Evolutionary conservation across 2,797 vertebrate genomes (phyloP), one percentile per base, ranked within the genome.

Genomic region (Toxotes lorentzi): DNA sequence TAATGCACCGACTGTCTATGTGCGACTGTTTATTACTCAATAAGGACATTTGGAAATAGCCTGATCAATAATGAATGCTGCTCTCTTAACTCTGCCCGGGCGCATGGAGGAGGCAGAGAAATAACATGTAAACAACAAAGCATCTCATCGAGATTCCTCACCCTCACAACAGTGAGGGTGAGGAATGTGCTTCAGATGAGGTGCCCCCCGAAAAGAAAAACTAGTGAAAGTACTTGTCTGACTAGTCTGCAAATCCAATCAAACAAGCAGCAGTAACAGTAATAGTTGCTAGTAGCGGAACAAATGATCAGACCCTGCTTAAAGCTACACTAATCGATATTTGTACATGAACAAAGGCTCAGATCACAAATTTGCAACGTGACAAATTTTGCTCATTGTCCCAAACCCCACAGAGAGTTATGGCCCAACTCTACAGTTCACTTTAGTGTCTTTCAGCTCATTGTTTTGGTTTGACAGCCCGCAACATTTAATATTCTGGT

Each of bases 11-110:
- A 81, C 88, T 87, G 84, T 89, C 90, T 83, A 74, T 84, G 87
- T 91, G 88, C 30, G 69, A 88, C 93, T 94, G 92, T 95, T 95
- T 94, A 95, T 93, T 93, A 93, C 90, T 91, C 92, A 92, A 89
- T 94, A 91, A 94, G 87, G 89, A 90, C 87, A 83, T 88, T 88
- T 91, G 83, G 85, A 93, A 87, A 91, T 83, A 75, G 89, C 85
- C 79, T 87, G 85, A 92, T 95, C 92, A 94, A 94, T 94, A 93
- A 94, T 95, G 51, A 68, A 95, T 94, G 91, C 61, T 57, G 83
- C 80, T 88, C 82, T 78, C 76, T 92, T 92, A 91, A 93, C 90
- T 86, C 83, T 78, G 79, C 78, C 68, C 86, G 84, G 56, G 71
- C 77, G 82, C 80, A 81, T 76, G 70, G 60, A 88, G 43, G 65